Evolutionary conservation across 2,797 vertebrate genomes (phyloP), one percentile per base, ranked within the genome.

Genomic region (Mus caroli): DNA sequence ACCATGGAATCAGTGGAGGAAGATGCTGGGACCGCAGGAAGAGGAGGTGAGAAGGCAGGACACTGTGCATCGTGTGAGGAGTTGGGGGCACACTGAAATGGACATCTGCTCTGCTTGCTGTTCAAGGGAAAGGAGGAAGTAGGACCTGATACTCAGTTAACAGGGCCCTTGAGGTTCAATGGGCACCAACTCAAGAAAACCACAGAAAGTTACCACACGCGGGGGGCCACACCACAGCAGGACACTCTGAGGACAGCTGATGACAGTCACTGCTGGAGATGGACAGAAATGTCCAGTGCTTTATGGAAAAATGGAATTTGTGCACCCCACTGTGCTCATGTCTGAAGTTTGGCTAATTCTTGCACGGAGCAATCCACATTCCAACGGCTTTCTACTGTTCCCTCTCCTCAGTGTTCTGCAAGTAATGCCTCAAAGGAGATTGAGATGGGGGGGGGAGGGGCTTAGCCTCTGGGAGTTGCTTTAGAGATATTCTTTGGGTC

Each of bases 151-250:
- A 1, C 5, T 7, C 6, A 24, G 43, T 40, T 83, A 64, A 5
- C 24, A 1, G 71, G 24, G 28, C 22, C 67, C 62, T 52, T 58
- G 52, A 83, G 54, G 40, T 78, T 67, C 76, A 22, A 0, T 50
- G 24, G 20, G 6, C 37, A 20, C 11, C 19, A 73, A n/a, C 50
- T 88, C 31, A 3, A 77, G 67, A 73, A 46, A 80, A 76, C 34
- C 75, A 0, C 50, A 54, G 15, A 28, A 9, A 0, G 19, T 67
- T 60, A 12, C 1, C 10, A 12, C 40, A 20, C 8, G 1, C 40
- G 69, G 37, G 37, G 9, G 20, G 8, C 75, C 17, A 0, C 2
- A 4, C 58, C 0, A 0, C 37, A 1, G 2, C 37, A 20, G 11
- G 14, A 1, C 34, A 1, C 19, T 52, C 58, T 8, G 52, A 52